Base-by-base conservation (phyloP, 2,888 invertebrate genomes). In the Epinotia brunnichana region DNA sequence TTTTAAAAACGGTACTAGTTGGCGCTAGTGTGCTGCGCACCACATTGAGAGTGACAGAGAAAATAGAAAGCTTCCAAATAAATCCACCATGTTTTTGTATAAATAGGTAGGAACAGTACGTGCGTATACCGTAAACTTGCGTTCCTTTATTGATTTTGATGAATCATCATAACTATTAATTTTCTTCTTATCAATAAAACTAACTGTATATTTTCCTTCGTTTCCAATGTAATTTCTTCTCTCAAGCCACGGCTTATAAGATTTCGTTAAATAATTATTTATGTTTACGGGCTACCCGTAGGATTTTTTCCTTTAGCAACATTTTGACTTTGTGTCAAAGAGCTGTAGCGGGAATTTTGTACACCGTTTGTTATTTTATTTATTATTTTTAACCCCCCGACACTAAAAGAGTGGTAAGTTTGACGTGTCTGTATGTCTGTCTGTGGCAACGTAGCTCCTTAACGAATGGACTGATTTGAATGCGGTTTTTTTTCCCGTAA, bases 1-100 rank as follows among this genome's bases (percentile, higher is more conserved):
- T 70, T 69, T 74, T 78, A 75, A 73, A 77, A 77, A 69, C 66
- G 24, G 61, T 59, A 57, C 17, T 64, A 62, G 69, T 62, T 74
- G 63, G 66, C 70, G 69, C 70, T 56, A 74, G 69, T 59, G 44
- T 29, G 3, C 60, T 59, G 35, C 35, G 11, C 1, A 21, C n/a
- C n/a, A 13, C 19, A 0, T 0, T 35, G 41, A 48, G 41, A 60
- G 21, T 29, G 19, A 74, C 21, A 64, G 73, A 70, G 59, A 70
- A n/a, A 48, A 48, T 19, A 54, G 15, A 44, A 24, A 35, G 64
- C 44, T 74, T 70, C 44, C n/a, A 29, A 41, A 24, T 10, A 24
- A 41, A 11, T 41, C 44, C 54, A 44, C 24, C 11, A 11, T 66
- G 51, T 54, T 66, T 73, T 69, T 54, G 21, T 66, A 73, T 17